Evolutionary conservation across 2,888 invertebrate species (phyloP), one percentile per base, ranked within the genome.

Genomic region (Tinea semifulvella): DNA sequence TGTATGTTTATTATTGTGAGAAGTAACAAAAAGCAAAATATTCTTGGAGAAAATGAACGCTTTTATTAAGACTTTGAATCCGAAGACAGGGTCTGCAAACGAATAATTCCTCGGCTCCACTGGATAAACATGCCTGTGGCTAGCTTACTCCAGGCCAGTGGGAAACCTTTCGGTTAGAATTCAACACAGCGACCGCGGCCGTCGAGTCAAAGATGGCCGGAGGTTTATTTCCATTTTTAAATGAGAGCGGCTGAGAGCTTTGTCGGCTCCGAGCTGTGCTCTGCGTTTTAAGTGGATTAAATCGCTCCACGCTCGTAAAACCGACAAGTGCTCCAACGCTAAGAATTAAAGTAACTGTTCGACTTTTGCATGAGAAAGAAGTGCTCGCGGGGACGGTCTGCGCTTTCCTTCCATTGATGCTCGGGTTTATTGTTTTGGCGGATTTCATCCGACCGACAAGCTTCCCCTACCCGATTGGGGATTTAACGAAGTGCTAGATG

Each of bases 271-370:
- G 72, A 77, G 79, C 71, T 77, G 77, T 79, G 79, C 77, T 77
- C 70, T 71, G 79, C 71, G 79, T 81, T 82, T 80, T 81, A 82
- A 82, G 81, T 82, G 82, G 82, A 81, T 81, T 82, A 81, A 81
- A 81, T 77, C 77, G 77, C 77, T 76, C 72, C 61, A 72, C 72
- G 77, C 76, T 79, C 77, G 77, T 79, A 80, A 77, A 80, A 77
- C 77, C 77, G 77, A 79, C 79, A 80, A 79, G 77, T 79, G 76
- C 75, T 72, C 57, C 55, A 66, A 73, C 20, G 46, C 75, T 68
- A 76, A 76, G 76, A 79, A 79, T 79, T 79, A 77, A 79, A 79
- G 77, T 79, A 76, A 79, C 75, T 60, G 66, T 80, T 77, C 75
- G 77, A 77, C 77, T 77, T 80, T 77, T 79, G 79, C 80, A 79